phyloP scores from a whole-genome alignment of 2,888 invertebrate species.

The Leucophenga maculata region DNA sequence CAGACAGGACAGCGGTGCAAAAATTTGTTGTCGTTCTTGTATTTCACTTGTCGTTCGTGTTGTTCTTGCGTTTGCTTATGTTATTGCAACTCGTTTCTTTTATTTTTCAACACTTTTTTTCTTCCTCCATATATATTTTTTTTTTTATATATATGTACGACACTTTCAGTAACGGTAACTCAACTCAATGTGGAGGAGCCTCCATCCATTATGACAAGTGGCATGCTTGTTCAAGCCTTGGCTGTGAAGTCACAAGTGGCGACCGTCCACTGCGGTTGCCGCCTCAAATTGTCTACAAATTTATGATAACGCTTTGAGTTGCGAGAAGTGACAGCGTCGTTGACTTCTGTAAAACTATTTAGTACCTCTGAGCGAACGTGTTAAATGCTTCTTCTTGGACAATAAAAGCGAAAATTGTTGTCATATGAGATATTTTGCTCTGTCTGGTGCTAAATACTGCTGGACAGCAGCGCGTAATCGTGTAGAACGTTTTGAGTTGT shows the following conservation, averaged over 20 bases:
- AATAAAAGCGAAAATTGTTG: slow-evolving; percentile 65
- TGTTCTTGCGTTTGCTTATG: slow-evolving; percentile 22
- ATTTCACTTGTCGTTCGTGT: slow-evolving; percentile 38
- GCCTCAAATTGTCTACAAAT: slow-evolving; percentile 45
- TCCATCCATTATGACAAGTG: slow-evolving; percentile 59
- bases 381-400: slow-evolving; percentile 54
- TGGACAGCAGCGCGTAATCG: not conserved
- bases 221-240: slow-evolving; percentile 40
- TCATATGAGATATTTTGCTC: slow-evolving; percentile 31
- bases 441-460: slow-evolving; percentile 34
- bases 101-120: slow-evolving; percentile 27
- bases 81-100: slow-evolving; percentile 31
- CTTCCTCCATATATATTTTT: too few relatives aligned
- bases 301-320: slow-evolving; percentile 55
- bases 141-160: slow-evolving; percentile 25
- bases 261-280: slow-evolving; percentile 10
- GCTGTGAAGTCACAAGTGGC: not conserved
- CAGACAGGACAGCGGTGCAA: slow-evolving; percentile 13
- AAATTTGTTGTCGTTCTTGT: slow-evolving; percentile 32
- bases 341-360: slow-evolving; percentile 3
- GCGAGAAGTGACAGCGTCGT: too few relatives aligned
- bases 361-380: slow-evolving; percentile 51
- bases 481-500: slow-evolving; percentile 6
- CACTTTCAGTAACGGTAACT: slow-evolving; percentile 49
- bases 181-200: slow-evolving; percentile 31